A percentile compares a stretch with the other conserved stretches of the same genome.
These are phyloP conservation scores for Drosophila ezoana DNA, from an alignment of 2,888 invertebrate species.

Conservation along the genomic window DNA sequence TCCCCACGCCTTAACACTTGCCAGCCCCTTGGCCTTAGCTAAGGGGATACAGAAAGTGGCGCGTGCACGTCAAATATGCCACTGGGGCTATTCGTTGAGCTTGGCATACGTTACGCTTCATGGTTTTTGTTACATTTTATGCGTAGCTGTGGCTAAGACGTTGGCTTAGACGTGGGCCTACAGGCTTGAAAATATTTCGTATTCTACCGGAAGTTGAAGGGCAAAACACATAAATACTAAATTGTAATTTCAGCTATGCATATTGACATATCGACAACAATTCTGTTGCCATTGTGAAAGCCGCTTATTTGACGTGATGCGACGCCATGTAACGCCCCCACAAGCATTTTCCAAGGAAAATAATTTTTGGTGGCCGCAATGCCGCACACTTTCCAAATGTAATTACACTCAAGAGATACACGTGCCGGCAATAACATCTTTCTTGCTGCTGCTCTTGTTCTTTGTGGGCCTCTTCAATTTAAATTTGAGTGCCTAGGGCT, in stretches of 20 bases:
- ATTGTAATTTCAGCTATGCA: conserved; percentile 63
- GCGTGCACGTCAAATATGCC: conserved; percentile 69
- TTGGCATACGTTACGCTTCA: conserved; percentile 60
- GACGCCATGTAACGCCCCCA: conserved; percentile 1
- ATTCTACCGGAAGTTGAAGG: conserved; percentile 35
- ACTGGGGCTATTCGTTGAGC: conserved; percentile 52
- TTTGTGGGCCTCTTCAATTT: conserved; percentile 43
- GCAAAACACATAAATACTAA: conserved; percentile 63
- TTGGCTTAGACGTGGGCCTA: conserved; percentile 27
- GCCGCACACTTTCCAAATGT: conserved; percentile 71
- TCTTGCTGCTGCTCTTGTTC: conserved; percentile 11
- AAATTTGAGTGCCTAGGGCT: conserved; percentile 55
- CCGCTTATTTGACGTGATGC: conserved; percentile 41
- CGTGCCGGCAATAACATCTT: conserved; percentile 66
- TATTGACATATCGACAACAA: conserved; percentile 60
- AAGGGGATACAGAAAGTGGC: conserved; percentile 32
- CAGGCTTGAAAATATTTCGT: neutral
- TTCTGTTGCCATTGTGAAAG: conserved; percentile 43
- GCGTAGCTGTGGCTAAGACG: conserved; percentile 32
- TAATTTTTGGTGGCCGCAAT: conserved; percentile 46
- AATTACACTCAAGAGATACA: conserved; percentile 76
- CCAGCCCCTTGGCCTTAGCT: conserved; percentile 1
- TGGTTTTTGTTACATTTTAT: conserved; percentile 55
- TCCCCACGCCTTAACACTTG: too few relatives aligned
- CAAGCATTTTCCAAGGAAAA: conserved; percentile 49